A percentile compares a stretch with the other conserved stretches of the same genome.
These are phyloP conservation scores for Caenorhabditis sp. DNA, from an alignment of 2,888 invertebrate genomes.

Conservation along the genomic window DNA sequence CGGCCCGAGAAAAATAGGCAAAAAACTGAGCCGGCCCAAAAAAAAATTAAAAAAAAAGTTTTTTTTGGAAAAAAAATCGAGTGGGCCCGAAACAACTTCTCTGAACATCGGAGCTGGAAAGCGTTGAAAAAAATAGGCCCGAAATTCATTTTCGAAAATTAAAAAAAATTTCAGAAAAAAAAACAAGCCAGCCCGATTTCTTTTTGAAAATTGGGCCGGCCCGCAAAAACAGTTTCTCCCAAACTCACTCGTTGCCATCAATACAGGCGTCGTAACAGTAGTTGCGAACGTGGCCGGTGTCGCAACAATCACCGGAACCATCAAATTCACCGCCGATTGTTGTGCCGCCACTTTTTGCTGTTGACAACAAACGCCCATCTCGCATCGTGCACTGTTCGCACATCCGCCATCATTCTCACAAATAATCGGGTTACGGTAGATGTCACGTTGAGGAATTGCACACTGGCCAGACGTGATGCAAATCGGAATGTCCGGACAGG, in stretches of 20 bases:
- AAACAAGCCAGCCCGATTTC: no score
- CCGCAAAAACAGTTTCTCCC: no score
- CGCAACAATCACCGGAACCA: slow-evolving; percentile 26
- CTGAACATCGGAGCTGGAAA: no score
- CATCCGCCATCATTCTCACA: slow-evolving; percentile 34
- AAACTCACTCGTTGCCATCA: slow-evolving; percentile 18
- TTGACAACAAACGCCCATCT: slow-evolving; percentile 23
- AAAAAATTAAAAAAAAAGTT: no score
- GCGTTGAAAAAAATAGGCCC: no score
- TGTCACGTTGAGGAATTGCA: slow-evolving; percentile 26
- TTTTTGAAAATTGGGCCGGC: background rate
- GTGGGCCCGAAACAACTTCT: no score
- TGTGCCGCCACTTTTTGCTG: slow-evolving; percentile 13
- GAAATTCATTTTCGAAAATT: no score
- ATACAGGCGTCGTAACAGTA: slow-evolving; percentile 19
- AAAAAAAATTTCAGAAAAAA: no score
- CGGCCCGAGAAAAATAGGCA: no score
- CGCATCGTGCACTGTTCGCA: slow-evolving; percentile 28
- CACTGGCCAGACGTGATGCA: slow-evolving; percentile 17
- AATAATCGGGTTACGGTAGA: slow-evolving; percentile 24
- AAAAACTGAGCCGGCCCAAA: no score
- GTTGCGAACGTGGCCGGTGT: background rate
- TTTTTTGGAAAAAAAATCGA: no score
- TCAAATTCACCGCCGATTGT: slow-evolving; percentile 28
- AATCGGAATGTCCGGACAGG: slow-evolving; percentile 47